Percentiles rank a stretch among this genome's conserved stretches.
Evolutionary conservation across 2,888 invertebrate genomes (phyloP).

Genomic region (Tridacna crocea): DNA sequence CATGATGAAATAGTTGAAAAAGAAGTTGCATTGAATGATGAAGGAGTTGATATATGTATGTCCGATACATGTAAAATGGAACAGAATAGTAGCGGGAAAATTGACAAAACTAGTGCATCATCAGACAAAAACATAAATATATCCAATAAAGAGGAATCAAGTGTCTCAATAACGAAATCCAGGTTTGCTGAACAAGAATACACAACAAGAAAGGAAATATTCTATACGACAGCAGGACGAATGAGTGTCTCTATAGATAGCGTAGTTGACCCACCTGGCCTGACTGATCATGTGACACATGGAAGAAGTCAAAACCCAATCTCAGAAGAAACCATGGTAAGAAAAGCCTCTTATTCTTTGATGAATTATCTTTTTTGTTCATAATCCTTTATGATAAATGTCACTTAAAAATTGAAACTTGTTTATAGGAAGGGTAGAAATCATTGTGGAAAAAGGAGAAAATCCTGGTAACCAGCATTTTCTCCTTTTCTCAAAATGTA

Average conservation of each 20-base stretch:
- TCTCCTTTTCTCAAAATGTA: background rate
- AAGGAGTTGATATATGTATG: too few relatives aligned
- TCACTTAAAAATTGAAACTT: too few relatives aligned
- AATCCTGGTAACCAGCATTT: background rate
- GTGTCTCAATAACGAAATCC: constrained; percentile 19
- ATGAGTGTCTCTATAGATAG: constrained; percentile 72
- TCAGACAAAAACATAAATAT: background rate
- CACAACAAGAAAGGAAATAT: constrained; percentile 68
- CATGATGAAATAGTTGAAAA: background rate
- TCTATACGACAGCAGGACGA: constrained; percentile 71
- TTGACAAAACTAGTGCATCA: background rate
- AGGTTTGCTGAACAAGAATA: constrained; percentile 36
- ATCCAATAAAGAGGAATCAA: constrained; percentile 4
- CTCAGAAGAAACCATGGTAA: constrained; percentile 18
- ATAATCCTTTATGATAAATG: too few relatives aligned
- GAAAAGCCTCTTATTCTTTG: background rate
- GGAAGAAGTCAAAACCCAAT: constrained; percentile 12
- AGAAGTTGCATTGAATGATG: too few relatives aligned
- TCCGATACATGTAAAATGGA: background rate
- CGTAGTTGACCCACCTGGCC: constrained; percentile 50
- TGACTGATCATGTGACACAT: constrained; percentile 18
- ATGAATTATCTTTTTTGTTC: background rate
- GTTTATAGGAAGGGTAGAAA: background rate
- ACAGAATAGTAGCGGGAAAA: background rate
- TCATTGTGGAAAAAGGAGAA: background rate